Percentiles rank a stretch among this genome's conserved stretches.
phyloP scores from a whole-genome alignment of 1,140 invertebrate genomes.

The Trissolcus basalis region DNA sequence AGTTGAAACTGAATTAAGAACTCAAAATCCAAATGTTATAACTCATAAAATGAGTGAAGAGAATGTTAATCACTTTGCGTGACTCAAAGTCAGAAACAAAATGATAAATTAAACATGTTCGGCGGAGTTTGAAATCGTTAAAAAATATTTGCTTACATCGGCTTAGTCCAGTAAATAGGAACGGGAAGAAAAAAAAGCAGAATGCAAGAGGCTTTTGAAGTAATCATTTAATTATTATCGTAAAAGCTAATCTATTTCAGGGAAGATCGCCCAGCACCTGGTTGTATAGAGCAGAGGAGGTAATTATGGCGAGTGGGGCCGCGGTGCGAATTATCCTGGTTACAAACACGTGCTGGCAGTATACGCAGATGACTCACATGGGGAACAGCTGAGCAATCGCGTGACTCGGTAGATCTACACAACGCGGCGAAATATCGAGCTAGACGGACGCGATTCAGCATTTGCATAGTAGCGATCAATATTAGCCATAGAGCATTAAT shows the following conservation, averaged over 20 bases:
- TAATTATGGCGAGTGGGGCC: constrained; percentile 30
- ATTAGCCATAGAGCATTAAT: constrained; percentile 22
- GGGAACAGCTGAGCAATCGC: constrained; percentile 43
- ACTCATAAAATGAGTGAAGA: no score
- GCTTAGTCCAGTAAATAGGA: no score
- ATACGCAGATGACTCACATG: constrained; percentile 37
- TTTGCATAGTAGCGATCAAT: constrained; percentile 45
- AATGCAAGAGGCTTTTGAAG: background rate
- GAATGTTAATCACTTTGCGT: no score
- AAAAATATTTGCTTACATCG: no score
- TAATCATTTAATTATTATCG: constrained; percentile 25
- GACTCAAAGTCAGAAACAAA: no score
- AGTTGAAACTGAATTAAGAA: no score
- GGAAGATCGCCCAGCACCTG: constrained; percentile 30
- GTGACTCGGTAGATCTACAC: constrained; percentile 44
- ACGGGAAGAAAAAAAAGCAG: no score
- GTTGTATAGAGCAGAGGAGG: constrained; percentile 27
- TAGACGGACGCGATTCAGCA: background rate
- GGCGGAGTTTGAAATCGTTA: no score
- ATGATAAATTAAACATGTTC: no score
- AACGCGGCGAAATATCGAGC: constrained; percentile 15
- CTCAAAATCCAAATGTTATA: no score
- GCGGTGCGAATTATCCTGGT: constrained; percentile 17
- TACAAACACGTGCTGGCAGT: constrained; percentile 21
- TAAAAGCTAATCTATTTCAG: constrained; percentile 18